A percentile compares a stretch with the other conserved stretches of the same genome.
Conservation (phyloP, 1,140 invertebrate species). For the Gryllus bimaculatus region DNA sequence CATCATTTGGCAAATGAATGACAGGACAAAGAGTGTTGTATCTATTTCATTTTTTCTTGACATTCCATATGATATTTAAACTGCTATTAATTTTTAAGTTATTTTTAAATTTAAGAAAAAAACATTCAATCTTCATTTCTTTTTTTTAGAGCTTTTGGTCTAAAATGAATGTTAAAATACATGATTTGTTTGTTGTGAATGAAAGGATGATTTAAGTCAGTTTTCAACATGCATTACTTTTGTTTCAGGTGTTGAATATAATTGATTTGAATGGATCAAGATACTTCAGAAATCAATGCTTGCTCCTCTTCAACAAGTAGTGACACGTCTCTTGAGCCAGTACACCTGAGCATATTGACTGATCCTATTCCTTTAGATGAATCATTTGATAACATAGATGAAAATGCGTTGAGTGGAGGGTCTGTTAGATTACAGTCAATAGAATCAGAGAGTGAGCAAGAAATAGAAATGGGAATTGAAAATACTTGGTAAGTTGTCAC, state of each 20-base stretch:
- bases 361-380: neutral
- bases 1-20: no score
- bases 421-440: slow-evolving; percentile 8
- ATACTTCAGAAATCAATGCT: neutral
- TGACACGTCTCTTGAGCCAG: slow-evolving; percentile 8
- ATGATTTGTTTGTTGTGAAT: no score
- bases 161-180: no score
- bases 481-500: slow-evolving; percentile 33
- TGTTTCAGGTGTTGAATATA: slow-evolving; percentile 16
- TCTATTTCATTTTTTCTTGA: neutral
- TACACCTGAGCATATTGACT: slow-evolving; percentile 5
- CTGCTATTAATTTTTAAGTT: no score
- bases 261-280: slow-evolving; percentile 18
- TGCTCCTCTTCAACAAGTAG: neutral
- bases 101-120: no score
- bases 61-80: no score
- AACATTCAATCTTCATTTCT: no score
- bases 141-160: no score
- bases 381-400: slow-evolving; percentile 14
- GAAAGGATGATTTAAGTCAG: no score
- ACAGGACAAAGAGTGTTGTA: no score
- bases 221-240: neutral
- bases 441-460: slow-evolving; percentile 26
- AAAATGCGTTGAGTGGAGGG: neutral
- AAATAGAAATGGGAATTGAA: slow-evolving; percentile 37